Conservation (phyloP, 2,113 vertebrate genomes). For the Eulacestoma nigropectus region DNA sequence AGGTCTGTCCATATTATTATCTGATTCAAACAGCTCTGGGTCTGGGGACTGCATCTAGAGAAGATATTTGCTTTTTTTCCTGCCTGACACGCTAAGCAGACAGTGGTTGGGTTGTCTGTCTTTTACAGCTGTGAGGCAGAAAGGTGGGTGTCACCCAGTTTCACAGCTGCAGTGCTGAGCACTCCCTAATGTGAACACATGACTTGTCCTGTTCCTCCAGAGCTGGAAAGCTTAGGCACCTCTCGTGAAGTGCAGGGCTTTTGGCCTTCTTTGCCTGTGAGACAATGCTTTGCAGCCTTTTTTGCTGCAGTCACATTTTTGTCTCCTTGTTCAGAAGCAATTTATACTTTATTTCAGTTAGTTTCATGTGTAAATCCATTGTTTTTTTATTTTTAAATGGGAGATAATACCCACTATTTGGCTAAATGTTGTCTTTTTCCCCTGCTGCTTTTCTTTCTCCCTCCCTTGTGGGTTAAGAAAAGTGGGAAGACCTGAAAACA, state of each 20-base stretch:
- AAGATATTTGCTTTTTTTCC: not conserved
- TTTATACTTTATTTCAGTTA: not conserved
- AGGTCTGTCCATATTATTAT: not conserved
- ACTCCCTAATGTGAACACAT: not conserved
- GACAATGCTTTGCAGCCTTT: not conserved
- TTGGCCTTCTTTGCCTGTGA: not conserved
- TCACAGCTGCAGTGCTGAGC: not conserved
- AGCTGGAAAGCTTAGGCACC: not conserved
- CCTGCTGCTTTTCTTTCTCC: not conserved
- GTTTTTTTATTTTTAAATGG: not conserved
- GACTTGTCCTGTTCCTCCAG: not conserved
- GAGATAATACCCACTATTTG: not conserved
- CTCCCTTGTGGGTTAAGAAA: not conserved
- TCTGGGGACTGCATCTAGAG: not conserved
- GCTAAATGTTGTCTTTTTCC: not conserved
- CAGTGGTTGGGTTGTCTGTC: not conserved
- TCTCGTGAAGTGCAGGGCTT: not conserved
- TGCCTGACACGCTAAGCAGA: not conserved
- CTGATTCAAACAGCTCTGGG: not conserved
- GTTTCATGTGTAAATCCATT: not conserved
- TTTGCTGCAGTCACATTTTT: not conserved
- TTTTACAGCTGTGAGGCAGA: not conserved
- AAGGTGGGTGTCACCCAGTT: not conserved
- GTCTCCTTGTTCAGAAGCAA: not conserved
- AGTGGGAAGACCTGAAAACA: not conserved